A percentile compares a stretch with the other conserved stretches of the same genome.
Evolutionary conservation across 1,140 invertebrate species (phyloP).

Genomic region (Charaxes varanes): DNA sequence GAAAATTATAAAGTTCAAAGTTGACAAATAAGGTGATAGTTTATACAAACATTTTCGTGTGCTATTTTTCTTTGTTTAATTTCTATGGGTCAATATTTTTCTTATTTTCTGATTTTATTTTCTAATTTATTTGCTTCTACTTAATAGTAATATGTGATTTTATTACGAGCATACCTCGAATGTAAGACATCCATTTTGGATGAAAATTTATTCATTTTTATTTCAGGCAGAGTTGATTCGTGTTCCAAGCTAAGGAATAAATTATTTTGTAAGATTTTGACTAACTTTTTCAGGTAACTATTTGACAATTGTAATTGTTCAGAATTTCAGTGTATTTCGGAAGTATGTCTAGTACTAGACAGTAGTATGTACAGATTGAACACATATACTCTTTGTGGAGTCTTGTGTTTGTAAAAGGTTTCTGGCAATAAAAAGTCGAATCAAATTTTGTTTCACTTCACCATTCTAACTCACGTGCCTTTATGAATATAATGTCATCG

Average conservation of each 20-base stretch:
- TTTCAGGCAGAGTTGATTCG: conserved; percentile 35
- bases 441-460: conserved; percentile 28
- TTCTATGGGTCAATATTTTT: conserved; percentile 63
- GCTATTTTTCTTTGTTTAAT: conserved; percentile 63
- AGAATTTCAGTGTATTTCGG: conserved; percentile 20
- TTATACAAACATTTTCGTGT: conserved; percentile 63
- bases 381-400: conserved; percentile 53
- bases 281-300: conserved; percentile 43
- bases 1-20: conserved; percentile 67
- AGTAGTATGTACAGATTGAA: conserved; percentile 67
- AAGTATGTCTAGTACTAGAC: conserved; percentile 60
- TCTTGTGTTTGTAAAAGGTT: conserved; percentile 68
- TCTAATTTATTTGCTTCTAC: conserved; percentile 62
- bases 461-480: too few species aligned
- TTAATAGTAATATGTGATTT: conserved; percentile 45
- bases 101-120: conserved; percentile 54
- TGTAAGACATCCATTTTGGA: conserved; percentile 54
- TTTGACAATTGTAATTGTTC: conserved; percentile 32
- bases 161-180: conserved; percentile 61
- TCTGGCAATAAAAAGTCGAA: conserved; percentile 73
- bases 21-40: conserved; percentile 68
- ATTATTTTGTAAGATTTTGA: conserved; percentile 50
- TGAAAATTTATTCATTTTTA: conserved; percentile 56
- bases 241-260: conserved; percentile 48
- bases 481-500: too few species aligned